Conservation (phyloP, 1,140 invertebrate species). For the Papilio dardanus region DNA sequence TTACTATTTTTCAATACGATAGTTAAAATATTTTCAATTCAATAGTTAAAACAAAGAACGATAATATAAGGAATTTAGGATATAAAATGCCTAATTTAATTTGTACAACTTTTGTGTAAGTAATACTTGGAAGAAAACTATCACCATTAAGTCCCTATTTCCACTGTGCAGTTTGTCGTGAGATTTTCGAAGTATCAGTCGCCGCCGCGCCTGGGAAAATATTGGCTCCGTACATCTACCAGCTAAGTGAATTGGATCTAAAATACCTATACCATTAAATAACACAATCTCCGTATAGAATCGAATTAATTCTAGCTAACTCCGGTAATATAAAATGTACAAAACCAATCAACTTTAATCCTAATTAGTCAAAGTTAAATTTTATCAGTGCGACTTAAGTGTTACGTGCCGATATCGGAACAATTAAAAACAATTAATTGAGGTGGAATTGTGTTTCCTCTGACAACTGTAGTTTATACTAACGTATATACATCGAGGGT, state of each 20-base stretch:
- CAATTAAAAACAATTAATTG: not conserved
- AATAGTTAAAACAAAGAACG: not conserved
- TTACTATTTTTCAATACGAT: no score
- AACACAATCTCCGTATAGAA: not conserved
- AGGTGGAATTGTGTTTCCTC: not conserved
- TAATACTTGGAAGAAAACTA: not conserved
- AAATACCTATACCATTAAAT: not conserved
- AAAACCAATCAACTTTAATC: constrained; percentile 10
- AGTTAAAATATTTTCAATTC: not conserved
- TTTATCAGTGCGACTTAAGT: constrained; percentile 15
- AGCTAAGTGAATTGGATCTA: not conserved
- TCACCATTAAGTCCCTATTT: not conserved
- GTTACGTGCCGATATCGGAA: not conserved
- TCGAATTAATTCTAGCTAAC: not conserved
- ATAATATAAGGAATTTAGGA: not conserved
- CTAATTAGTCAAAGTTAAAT: constrained; percentile 7
- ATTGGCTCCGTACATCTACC: not conserved
- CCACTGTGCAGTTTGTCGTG: not conserved
- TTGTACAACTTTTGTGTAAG: not conserved
- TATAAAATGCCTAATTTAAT: not conserved
- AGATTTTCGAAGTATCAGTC: not conserved
- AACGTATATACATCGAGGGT: no score
- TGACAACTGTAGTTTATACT: not conserved
- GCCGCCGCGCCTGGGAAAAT: not conserved
- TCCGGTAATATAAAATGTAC: not conserved